These are phyloP conservation scores for Rhinella marina DNA, from an alignment of 2,797 vertebrate genomes.

Conservation along the genomic window DNA sequence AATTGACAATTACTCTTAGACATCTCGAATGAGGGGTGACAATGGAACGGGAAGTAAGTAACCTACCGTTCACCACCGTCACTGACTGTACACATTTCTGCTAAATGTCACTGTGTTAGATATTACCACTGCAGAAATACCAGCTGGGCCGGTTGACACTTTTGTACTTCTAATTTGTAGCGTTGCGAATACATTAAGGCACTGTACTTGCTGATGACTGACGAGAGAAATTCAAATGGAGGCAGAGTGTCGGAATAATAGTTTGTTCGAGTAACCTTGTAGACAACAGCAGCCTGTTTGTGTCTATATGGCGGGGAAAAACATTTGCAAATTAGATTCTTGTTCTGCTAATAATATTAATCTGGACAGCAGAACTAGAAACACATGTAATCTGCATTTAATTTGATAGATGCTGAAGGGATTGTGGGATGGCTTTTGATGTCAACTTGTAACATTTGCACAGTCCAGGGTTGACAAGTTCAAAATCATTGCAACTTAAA, in stretches of 20 bases:
- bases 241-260: constrained; percentile 29
- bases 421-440: constrained; percentile 52
- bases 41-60: constrained; percentile 9
- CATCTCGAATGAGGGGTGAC: constrained; percentile 10
- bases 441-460: constrained; percentile 47
- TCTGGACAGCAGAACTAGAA: constrained; percentile 54
- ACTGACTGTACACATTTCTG: constrained; percentile 4
- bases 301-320: constrained; percentile 53
- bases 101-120: constrained; percentile 58
- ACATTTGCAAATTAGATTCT: constrained; percentile 62
- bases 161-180: constrained; percentile 54
- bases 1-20: constrained; percentile 32
- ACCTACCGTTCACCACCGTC: constrained; percentile 2
- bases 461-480: constrained; percentile 59
- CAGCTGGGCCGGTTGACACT: constrained; percentile 53
- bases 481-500: constrained; percentile 58
- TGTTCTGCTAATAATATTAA: constrained; percentile 58
- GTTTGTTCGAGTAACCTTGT: constrained; percentile 46
- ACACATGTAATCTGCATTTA: constrained; percentile 61
- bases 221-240: constrained; percentile 37
- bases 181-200: constrained; percentile 53
- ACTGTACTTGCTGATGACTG: constrained; percentile 57
- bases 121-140: constrained; percentile 50
- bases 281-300: constrained; percentile 52
- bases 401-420: constrained; percentile 61